These are phyloP conservation scores for Drosophila gunungcola DNA, from an alignment of 1,140 invertebrate genomes.

Conservation along the genomic window DNA sequence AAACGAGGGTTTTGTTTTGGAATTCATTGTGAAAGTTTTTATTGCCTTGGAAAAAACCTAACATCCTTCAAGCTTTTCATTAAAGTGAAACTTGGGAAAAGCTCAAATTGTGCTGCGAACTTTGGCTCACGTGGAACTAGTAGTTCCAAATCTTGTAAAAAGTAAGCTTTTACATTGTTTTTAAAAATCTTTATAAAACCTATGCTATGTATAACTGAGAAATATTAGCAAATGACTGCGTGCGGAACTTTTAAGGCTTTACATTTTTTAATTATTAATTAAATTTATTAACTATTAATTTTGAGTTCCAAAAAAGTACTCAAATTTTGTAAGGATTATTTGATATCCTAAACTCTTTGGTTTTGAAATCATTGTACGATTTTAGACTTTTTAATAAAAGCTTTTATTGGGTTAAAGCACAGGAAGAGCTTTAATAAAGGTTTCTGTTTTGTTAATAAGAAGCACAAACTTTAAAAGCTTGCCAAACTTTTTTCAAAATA, in stretches of 20 bases:
- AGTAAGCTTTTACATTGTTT: too few relatives aligned
- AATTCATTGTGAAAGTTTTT: background rate
- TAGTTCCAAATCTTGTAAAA: too few relatives aligned
- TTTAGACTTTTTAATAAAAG: too few relatives aligned
- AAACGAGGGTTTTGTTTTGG: background rate
- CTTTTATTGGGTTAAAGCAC: background rate
- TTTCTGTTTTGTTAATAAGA: background rate
- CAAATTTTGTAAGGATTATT: background rate
- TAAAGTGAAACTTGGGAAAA: background rate
- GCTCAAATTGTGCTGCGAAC: background rate
- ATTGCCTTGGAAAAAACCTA: background rate
- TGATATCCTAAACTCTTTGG: background rate
- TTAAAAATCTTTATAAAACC: too few relatives aligned
- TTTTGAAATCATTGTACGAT: background rate
- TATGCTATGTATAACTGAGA: too few relatives aligned
- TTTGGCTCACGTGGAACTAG: conserved; percentile 15
- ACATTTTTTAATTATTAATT: too few relatives aligned
- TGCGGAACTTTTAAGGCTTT: too few relatives aligned
- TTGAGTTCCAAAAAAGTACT: too few relatives aligned
- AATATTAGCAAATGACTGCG: too few relatives aligned
- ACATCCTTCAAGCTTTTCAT: background rate
- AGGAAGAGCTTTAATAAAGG: background rate
- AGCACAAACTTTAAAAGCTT: conserved; percentile 1
- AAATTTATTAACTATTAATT: too few relatives aligned
- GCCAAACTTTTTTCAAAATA: background rate